phyloP scores from a whole-genome alignment of 2,888 invertebrate genomes.

The Mellilla xanthometata region DNA sequence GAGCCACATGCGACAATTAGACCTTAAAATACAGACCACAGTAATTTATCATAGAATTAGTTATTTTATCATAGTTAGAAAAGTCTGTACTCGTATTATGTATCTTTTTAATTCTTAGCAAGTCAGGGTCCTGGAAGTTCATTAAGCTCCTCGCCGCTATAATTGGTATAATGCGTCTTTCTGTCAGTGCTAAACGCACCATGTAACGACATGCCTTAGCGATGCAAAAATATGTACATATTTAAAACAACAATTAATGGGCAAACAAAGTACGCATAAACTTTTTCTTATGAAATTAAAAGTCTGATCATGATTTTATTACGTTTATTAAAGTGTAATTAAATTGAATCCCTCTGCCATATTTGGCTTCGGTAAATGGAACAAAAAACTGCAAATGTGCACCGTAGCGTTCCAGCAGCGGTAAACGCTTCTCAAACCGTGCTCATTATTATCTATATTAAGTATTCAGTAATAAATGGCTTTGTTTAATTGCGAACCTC shows the following conservation, averaged over 20 bases:
- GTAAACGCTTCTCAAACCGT: slow-evolving; percentile 21
- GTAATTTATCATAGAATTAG: too few species aligned
- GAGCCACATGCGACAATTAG: too few species aligned
- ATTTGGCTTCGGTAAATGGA: slow-evolving; percentile 57
- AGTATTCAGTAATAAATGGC: slow-evolving; percentile 54
- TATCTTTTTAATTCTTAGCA: neutral
- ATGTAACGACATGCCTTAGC: slow-evolving; percentile 41
- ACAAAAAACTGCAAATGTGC: slow-evolving; percentile 51
- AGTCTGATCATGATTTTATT: slow-evolving; percentile 64
- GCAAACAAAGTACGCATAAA: slow-evolving; percentile 30
- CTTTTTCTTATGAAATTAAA: slow-evolving; percentile 54
- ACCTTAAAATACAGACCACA: too few species aligned
- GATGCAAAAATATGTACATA: slow-evolving; percentile 59
- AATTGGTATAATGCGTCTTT: slow-evolving; percentile 49
- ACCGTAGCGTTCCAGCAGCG: slow-evolving; percentile 27
- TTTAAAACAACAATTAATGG: slow-evolving; percentile 36
- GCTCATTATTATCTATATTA: slow-evolving; percentile 41
- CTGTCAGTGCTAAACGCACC: slow-evolving; percentile 42
- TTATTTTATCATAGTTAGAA: too few species aligned
- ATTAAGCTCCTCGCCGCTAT: slow-evolving; percentile 9
- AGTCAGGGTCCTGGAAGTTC: slow-evolving; percentile 4
- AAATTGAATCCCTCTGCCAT: slow-evolving; percentile 62
- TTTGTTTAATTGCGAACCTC: slow-evolving; percentile 56
- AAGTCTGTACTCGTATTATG: too few species aligned
- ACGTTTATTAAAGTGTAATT: slow-evolving; percentile 69